phyloP scores from a whole-genome alignment of 2,888 invertebrate genomes.

The Drosophila borborema region DNA sequence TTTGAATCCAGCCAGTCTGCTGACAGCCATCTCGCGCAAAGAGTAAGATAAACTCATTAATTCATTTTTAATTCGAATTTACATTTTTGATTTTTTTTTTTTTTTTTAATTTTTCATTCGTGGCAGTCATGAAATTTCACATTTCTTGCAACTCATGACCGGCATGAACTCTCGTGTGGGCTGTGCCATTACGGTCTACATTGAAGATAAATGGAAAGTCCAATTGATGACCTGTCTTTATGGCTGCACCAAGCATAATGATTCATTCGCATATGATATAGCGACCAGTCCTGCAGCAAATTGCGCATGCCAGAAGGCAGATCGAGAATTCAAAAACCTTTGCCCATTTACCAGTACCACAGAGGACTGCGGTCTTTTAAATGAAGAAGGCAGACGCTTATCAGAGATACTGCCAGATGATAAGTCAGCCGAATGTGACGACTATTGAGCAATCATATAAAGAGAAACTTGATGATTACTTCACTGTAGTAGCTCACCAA shows the following conservation, averaged over 20 bases:
- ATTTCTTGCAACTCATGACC: slow-evolving; percentile 21
- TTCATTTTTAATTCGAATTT: not conserved
- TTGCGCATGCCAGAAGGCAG: slow-evolving; percentile 4
- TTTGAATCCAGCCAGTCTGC: not conserved
- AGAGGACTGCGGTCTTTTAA: not conserved
- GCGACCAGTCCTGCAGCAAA: not conserved
- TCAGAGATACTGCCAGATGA: too few species aligned
- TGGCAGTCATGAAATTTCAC: slow-evolving; percentile 15
- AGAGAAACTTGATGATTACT: too few species aligned
- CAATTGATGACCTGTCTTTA: slow-evolving; percentile 31
- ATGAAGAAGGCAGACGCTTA: not conserved
- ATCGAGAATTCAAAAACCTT: slow-evolving; percentile 8
- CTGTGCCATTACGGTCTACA: slow-evolving; percentile 5
- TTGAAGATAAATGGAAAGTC: rapidly evolving
- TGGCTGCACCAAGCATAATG: slow-evolving; percentile 6
- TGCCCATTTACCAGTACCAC: not conserved
- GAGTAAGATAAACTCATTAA: slow-evolving; percentile 1
- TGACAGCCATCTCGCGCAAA: not conserved
- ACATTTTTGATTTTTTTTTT: not conserved
- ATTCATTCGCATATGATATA: not conserved
- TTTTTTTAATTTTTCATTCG: too few species aligned
- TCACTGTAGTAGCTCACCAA: not conserved
- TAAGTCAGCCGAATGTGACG: too few species aligned
- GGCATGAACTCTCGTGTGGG: slow-evolving; percentile 30
- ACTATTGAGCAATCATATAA: too few species aligned